Evolutionary conservation across 2,888 invertebrate genomes (phyloP), one percentile per base, ranked within the genome.

Genomic region (Ophion ventricosus): DNA sequence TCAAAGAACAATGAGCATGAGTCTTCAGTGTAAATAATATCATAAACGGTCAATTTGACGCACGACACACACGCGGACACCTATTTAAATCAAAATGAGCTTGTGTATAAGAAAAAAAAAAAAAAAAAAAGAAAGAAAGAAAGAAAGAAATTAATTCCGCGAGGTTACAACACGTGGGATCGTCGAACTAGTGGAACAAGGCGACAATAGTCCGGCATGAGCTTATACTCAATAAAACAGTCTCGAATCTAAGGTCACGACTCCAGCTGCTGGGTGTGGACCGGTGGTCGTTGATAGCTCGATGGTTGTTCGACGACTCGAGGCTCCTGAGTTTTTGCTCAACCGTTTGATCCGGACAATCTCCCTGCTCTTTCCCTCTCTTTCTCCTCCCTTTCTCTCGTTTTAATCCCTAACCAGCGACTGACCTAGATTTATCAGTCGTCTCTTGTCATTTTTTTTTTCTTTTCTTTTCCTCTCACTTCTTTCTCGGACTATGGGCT

Each of bases 281-380:
- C 64, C 61, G 73, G 25, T 73, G 81, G 78, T 84, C 74, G 84
- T 78, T 83, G 81, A 74, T 81, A 70, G 78, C 84, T 79, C 82
- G 84, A 82, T 82, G 84, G 82, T 82, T 82, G 76, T 73, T 79
- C 84, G 82, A 76, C 82, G 84, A 85, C 84, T 85, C 76, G 72
- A 76, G 79, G 43, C 63, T 76, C 82, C 75, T 76, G 82, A 82
- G 82, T 79, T 82, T 79, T 84, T 69, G 82, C 84, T 74, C 75
- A 79, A 82, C 61, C 82, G 79, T 82, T 82, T 73, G 75, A 82
- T 82, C 84, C 84, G 75, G 66, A 76, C 63, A 35, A 72, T 72
- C 72, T 63, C 59, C 67, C 69, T 77, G 75, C 59, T 79, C 76
- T 79, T 66, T 79, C 56, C 69, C 69, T 78, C 63, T 56, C 70